A percentile compares a stretch with the other conserved stretches of the same genome.
These are phyloP conservation scores for Leptobrachium ailaonicum DNA, from an alignment of 2,113 vertebrate genomes.

Conservation along the genomic window DNA sequence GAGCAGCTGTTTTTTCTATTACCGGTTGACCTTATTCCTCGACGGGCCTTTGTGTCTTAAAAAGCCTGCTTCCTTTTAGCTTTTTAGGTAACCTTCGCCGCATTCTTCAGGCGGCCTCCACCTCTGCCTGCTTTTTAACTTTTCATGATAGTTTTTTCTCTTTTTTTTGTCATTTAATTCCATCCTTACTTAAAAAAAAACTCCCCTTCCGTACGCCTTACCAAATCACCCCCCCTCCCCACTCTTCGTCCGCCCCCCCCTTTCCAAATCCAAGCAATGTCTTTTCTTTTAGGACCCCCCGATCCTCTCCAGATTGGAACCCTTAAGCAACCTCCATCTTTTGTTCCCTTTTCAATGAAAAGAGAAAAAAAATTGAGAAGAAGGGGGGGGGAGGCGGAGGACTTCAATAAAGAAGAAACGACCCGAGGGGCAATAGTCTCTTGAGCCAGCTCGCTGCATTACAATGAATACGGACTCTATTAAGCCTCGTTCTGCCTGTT, in stretches of 20 bases:
- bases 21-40: conserved; percentile 14
- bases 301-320: conserved; percentile 67
- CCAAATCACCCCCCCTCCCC: conserved; percentile 13
- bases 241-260: conserved; percentile 20
- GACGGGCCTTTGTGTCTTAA: conserved; percentile 21
- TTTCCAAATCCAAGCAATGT: conserved; percentile 35
- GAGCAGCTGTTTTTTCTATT: conserved; percentile 46
- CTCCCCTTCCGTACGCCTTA: conserved; percentile 36
- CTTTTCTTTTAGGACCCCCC: conserved; percentile 56
- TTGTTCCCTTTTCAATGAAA: conserved; percentile 44
- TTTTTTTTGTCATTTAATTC: conserved; percentile 40
- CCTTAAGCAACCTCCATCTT: conserved; percentile 64
- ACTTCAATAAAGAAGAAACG: conserved; percentile 71
- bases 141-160: not conserved
- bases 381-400: conserved; percentile 57
- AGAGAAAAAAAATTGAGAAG: conserved; percentile 53
- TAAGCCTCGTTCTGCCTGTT: conserved; percentile 99
- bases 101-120: conserved; percentile 61
- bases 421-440: conserved; percentile 84
- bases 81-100: not conserved
- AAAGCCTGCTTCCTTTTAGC: conserved; percentile 4
- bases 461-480: conserved; percentile 99
- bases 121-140: conserved; percentile 59
- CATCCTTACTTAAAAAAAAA: conserved; percentile 47
- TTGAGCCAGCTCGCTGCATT: conserved; percentile 92